Percentiles rank a stretch among this genome's conserved stretches.
phyloP scores from a whole-genome alignment of 2,888 invertebrate genomes.

The Himalopsyche kuldschensis region DNA sequence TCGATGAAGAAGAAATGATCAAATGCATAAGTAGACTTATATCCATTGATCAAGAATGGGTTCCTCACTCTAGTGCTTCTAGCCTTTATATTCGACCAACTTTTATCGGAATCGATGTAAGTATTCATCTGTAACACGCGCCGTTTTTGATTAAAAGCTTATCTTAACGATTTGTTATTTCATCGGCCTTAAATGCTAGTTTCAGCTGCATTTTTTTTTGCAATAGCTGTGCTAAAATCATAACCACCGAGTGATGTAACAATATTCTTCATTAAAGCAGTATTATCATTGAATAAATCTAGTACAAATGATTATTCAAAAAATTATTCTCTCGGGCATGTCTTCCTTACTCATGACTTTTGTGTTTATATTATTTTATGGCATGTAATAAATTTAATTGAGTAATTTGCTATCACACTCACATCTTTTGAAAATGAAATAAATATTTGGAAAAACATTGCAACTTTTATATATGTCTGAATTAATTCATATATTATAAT shows the following conservation, averaged over 20 bases:
- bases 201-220: too few species aligned
- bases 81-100: conserved; percentile 96
- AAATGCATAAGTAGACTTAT: conserved; percentile 83
- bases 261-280: neutral
- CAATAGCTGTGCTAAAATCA: neutral
- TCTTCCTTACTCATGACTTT: neutral
- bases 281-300: neutral
- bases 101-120: conserved; percentile 94
- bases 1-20: conserved; percentile 83
- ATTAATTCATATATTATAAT: too few species aligned
- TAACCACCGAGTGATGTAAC: neutral
- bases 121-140: conserved; percentile 43
- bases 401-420: neutral
- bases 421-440: neutral
- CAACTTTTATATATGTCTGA: too few species aligned
- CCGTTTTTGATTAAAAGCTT: too few species aligned
- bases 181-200: too few species aligned
- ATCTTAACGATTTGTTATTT: too few species aligned
- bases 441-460: neutral
- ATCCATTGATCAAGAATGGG: conserved; percentile 95
- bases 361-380: neutral
- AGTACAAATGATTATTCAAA: neutral
- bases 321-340: neutral
- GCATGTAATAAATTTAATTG: neutral
- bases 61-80: conserved; percentile 86